phyloP scores from a whole-genome alignment of 2,797 vertebrate species.

The Lophius americanus region DNA sequence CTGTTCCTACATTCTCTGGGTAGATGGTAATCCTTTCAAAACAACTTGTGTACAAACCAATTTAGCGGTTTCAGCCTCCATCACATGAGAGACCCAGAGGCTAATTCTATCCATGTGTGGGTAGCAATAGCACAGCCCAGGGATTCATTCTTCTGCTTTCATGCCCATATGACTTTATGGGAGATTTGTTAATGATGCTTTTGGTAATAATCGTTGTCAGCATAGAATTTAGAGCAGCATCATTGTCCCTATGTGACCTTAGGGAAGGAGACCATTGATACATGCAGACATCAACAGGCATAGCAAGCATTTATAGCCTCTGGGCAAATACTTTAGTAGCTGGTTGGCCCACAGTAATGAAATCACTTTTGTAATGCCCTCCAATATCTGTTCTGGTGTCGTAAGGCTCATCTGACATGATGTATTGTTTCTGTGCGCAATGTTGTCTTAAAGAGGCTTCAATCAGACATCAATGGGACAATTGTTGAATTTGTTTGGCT shows the following conservation, averaged over 20 bases:
- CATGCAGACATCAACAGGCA: conserved; percentile 45
- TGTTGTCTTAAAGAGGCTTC: conserved; percentile 52
- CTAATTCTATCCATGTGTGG: conserved; percentile 74
- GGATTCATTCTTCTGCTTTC: conserved; percentile 59
- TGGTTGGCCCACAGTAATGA: conserved; percentile 52
- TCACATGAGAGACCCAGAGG: conserved; percentile 69
- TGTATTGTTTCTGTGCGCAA: conserved; percentile 50
- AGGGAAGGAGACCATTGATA: conserved; percentile 45
- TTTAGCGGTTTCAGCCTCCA: conserved; percentile 74
- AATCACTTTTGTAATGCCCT: conserved; percentile 53
- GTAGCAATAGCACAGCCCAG: conserved; percentile 61
- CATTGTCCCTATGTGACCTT: conserved; percentile 56
- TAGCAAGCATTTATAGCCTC: conserved; percentile 61
- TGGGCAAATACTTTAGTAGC: conserved; percentile 58
- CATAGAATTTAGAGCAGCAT: conserved; percentile 46
- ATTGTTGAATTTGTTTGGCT: conserved; percentile 47
- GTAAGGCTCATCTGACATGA: conserved; percentile 50
- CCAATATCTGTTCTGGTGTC: conserved; percentile 41
- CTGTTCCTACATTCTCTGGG: conserved; percentile 71
- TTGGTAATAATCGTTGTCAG: conserved; percentile 62
- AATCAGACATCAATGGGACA: conserved; percentile 55
- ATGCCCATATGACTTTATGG: conserved; percentile 67
- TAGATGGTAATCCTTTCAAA: conserved; percentile 76
- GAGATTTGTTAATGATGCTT: conserved; percentile 64
- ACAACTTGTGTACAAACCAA: conserved; percentile 78